phyloP scores from a whole-genome alignment of 2,888 invertebrate genomes.

The Dyspetes luteomarginatus region DNA sequence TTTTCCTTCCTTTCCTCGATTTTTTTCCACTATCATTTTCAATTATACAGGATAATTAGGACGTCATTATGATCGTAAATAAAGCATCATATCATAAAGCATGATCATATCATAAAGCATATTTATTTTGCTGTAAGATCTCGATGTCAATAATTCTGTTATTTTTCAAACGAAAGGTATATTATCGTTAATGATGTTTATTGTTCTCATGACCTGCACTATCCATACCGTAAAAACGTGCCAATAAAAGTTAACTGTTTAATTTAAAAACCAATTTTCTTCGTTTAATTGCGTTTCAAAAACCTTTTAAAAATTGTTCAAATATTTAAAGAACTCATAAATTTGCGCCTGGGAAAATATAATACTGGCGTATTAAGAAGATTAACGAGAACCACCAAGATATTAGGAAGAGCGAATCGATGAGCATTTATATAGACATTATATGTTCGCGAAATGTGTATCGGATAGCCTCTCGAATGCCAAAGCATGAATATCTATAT shows the following conservation, averaged over 20 bases:
- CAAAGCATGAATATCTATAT: no score
- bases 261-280: neutral
- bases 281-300: neutral
- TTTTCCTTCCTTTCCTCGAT: neutral
- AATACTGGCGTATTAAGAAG: neutral
- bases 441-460: no score
- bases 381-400: conserved; percentile 2
- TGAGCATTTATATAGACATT: neutral
- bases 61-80: neutral
- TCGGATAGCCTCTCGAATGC: no score
- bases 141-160: no score
- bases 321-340: neutral
- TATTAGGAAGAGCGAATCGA: conserved; percentile 27
- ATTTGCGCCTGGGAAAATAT: neutral
- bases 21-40: neutral
- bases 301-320: neutral
- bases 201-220: no score
- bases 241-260: neutral
- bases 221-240: no score
- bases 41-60: neutral
- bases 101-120: no score
- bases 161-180: no score
- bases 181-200: no score
- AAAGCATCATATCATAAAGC: no score
- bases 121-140: no score